phyloP scores from a whole-genome alignment of 2,113 vertebrate species.

The Lates calcarifer region DNA sequence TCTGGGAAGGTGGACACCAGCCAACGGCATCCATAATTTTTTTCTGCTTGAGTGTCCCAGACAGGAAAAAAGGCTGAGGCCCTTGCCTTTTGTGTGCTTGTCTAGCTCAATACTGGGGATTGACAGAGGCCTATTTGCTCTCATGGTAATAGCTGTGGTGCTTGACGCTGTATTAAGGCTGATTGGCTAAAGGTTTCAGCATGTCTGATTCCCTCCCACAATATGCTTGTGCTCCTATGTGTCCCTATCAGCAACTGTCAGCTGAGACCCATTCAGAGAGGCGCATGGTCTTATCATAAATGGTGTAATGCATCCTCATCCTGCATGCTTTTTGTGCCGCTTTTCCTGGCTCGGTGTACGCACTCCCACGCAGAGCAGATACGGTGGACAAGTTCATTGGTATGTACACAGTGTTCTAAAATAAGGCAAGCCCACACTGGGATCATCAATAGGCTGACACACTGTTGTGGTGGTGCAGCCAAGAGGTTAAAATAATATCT shows the following conservation, averaged over 20 bases:
- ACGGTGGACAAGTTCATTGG: slow-evolving; percentile 50
- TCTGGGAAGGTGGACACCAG: slow-evolving; percentile 47
- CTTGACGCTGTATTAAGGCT: slow-evolving; percentile 57
- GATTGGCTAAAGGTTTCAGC: slow-evolving; percentile 66
- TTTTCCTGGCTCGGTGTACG: neutral
- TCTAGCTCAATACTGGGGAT: slow-evolving; percentile 54
- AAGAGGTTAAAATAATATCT: slow-evolving; percentile 73
- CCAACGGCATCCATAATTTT: slow-evolving; percentile 27
- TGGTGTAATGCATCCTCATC: slow-evolving; percentile 66
- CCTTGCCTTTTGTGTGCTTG: slow-evolving; percentile 39
- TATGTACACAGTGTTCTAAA: slow-evolving; percentile 50
- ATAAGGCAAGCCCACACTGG: slow-evolving; percentile 57
- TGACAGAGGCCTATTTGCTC: slow-evolving; percentile 62
- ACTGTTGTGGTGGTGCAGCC: slow-evolving; percentile 23
- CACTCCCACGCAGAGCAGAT: slow-evolving; percentile 54
- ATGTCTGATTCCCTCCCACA: slow-evolving; percentile 58
- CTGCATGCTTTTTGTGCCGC: slow-evolving; percentile 35
- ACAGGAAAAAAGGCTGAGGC: slow-evolving; percentile 26
- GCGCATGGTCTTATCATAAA: slow-evolving; percentile 64
- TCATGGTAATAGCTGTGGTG: slow-evolving; percentile 40
- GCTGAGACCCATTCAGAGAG: slow-evolving; percentile 56
- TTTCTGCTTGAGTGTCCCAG: slow-evolving; percentile 33
- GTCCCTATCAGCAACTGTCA: slow-evolving; percentile 67
- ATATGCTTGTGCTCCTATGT: slow-evolving; percentile 41
- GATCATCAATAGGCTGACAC: slow-evolving; percentile 60